A percentile compares a stretch with the other conserved stretches of the same genome.
Conservation (phyloP, 2,113 vertebrate genomes). For the Cynopterus brachyotis region DNA sequence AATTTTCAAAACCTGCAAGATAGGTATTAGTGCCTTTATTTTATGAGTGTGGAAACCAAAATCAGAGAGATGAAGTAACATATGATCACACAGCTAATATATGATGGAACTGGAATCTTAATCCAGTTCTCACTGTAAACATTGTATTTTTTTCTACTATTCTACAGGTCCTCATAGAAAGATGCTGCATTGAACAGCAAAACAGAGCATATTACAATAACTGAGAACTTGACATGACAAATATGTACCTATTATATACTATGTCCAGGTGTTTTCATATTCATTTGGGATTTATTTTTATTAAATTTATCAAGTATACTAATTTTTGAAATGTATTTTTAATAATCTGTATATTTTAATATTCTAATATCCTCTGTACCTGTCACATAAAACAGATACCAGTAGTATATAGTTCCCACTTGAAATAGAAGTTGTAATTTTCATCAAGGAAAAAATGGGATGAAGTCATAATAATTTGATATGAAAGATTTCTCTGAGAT, state of each 20-base stretch:
- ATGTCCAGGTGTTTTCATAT: background rate
- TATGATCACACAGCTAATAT: background rate
- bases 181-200: background rate
- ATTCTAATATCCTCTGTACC: background rate
- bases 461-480: background rate
- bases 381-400: background rate
- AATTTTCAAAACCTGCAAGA: slow-evolving; percentile 13
- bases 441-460: slow-evolving; percentile 15
- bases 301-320: background rate
- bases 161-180: background rate
- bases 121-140: background rate
- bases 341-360: background rate
- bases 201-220: background rate
- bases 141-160: background rate
- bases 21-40: background rate
- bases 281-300: background rate
- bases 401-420: background rate
- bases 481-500: background rate
- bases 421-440: background rate
- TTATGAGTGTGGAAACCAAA: background rate
- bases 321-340: background rate
- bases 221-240: background rate
- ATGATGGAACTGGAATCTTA: background rate
- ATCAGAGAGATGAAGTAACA: background rate
- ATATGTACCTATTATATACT: background rate